Evolutionary conservation across 2,113 vertebrate species (phyloP), one percentile per base, ranked within the genome.

Genomic region (Coracopsis vasa): DNA sequence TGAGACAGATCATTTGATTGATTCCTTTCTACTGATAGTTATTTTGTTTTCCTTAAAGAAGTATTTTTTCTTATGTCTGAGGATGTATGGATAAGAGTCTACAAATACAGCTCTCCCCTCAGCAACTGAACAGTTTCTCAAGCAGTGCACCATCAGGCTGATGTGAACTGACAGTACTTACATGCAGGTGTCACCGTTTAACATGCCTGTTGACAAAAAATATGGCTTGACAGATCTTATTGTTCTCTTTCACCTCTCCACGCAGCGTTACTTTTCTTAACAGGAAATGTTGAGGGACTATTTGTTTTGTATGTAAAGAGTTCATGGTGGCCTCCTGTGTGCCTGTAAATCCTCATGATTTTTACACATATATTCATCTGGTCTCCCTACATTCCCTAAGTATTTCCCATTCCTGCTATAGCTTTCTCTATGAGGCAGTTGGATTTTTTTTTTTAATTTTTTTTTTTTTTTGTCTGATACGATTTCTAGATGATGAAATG

Each of bases 161-260:
- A 97, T 97, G 54, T 48, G 50, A 97, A 89, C 69, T 84, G 95
- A 95, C 93, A 96, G 58, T 73, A 73, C 50, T 78, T 92, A 90
- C 48, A 88, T 37, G 15, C 79, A 84, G 75, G 79, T 97, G 92
- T 82, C 92, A 91, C 67, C 80, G 6, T 66, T n/a, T 80, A 84
- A 71, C 35, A 61, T 45, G 29, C 13, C 27, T 88, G 47, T 77
- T 92, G 58, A 90, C 69, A 92, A 89, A 90, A 94, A 74, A 91
- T 61, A 14, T 3, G 6, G 19, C 65, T 96, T 94, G 92, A 86
- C 80, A 87, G 81, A 72, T 80, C 69, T 88, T 80, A 42, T 53
- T 93, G 53, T 86, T 91, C 78, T 93, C 29, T 87, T 95, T 94
- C 62, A 83, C 42, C 42, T 94, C 54, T 44, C 45, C 13, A 15